phyloP scores from a whole-genome alignment of 2,797 vertebrate species.

The Tolypeutes matacus region DNA sequence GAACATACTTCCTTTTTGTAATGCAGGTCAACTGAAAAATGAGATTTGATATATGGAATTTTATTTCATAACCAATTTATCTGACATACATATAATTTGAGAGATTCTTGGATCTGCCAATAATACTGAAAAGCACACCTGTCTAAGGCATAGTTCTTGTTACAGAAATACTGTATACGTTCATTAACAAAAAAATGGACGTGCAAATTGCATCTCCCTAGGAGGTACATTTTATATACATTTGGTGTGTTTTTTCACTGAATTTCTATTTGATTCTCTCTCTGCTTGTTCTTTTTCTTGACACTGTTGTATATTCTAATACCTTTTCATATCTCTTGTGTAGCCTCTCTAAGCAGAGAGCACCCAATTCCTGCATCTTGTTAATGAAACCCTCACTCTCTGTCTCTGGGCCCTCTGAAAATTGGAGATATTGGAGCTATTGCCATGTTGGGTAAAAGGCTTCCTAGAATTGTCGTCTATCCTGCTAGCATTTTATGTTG shows the following conservation, averaged over 20 bases:
- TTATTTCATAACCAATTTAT: conserved; percentile 28
- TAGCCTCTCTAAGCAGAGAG: conserved; percentile 53
- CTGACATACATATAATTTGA: conserved; percentile 22
- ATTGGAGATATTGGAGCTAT: neutral
- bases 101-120: conserved; percentile 27
- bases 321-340: conserved; percentile 42
- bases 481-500: conserved; percentile 35
- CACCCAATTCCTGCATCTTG: neutral
- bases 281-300: conserved; percentile 42
- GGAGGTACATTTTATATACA: conserved; percentile 72
- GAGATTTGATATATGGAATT: neutral
- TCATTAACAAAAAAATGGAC: conserved; percentile 62
- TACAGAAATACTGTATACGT: conserved; percentile 30
- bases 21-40: conserved; percentile 45
- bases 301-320: neutral
- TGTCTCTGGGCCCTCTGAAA: conserved; percentile 13
- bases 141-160: neutral
- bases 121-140: conserved; percentile 70
- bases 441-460: conserved; percentile 7
- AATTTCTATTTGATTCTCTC: conserved; percentile 68
- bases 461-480: conserved; percentile 37
- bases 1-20: conserved; percentile 33
- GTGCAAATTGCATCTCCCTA: conserved; percentile 61
- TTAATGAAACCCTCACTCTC: neutral
- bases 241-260: conserved; percentile 45